Percentiles rank a stretch among this genome's conserved stretches.
Conservation (phyloP, 2,888 invertebrate genomes). For the Formica aserva region DNA sequence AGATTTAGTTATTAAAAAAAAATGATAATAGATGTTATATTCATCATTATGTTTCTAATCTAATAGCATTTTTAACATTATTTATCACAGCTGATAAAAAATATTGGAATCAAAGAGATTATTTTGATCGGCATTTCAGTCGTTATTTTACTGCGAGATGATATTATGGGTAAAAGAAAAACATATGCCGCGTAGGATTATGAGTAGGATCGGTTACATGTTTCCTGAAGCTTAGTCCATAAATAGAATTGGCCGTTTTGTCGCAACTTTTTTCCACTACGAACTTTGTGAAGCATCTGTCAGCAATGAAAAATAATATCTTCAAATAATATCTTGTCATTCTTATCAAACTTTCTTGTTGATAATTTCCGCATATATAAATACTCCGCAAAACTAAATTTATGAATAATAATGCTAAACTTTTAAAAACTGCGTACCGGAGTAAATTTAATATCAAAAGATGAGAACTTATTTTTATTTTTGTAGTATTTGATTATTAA, state of each 20-base stretch:
- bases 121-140: neutral
- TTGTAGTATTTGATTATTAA: neutral
- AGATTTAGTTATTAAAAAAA: neutral
- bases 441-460: neutral
- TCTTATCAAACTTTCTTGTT: neutral
- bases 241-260: neutral
- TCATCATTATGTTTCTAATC: neutral
- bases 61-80: neutral
- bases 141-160: slow-evolving; percentile 9
- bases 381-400: neutral
- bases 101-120: neutral
- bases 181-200: neutral
- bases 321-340: neutral
- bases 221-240: neutral
- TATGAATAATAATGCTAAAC: slow-evolving; percentile 1
- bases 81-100: neutral
- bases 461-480: neutral
- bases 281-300: slow-evolving; percentile 20
- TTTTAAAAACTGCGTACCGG: neutral
- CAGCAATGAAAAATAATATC: neutral
- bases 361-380: neutral
- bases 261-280: neutral
- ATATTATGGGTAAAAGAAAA: slow-evolving; percentile 17
- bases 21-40: neutral
- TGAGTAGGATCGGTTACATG: neutral